Base-by-base conservation (phyloP, 2,797 vertebrate species). In the Enoplosus armatus region DNA sequence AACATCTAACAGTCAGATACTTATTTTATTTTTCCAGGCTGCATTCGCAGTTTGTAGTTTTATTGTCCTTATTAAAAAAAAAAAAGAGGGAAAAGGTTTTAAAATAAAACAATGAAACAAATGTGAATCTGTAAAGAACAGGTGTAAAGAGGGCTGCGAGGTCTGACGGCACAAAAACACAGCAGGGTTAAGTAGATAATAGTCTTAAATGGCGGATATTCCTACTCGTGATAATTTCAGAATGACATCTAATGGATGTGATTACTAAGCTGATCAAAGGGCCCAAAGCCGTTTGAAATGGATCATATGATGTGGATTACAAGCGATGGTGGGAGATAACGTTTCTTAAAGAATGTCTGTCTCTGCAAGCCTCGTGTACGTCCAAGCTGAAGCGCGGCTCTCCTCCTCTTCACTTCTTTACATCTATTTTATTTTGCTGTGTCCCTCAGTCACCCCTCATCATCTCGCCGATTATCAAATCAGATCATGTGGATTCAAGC, bases 161-260 rank as follows among this genome's bases (percentile, higher is more conserved):
- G 48, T 60, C 71, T 53, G 53, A 60, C 33, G 35, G 53, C 15
- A 71, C 31, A 80, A 56, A 56, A 66, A 26, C 68, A 43, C 62
- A 10, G 12, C 64, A 59, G 74, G 83, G 66, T 67, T 66, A 65
- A 77, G 65, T 6, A 79, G 62, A 47, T 77, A 61, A 87, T 61
- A 0, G 53, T n/a, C 22, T 67, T 74, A 82, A 62, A 77, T 54
- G 39, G 43, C 55, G 56, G 51, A 39, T 68, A 56, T 66, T 56
- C 15, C 22, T 35, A n/a, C 33, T 59, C n/a, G 1, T 12, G 53
- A 29, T 70, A 24, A 35, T 59, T n/a, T 72, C 41, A 51, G 41
- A 72, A 59, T 61, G 48, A 64, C 61, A 18, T 20, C 27, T 35
- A 56, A 63, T 72, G 29, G 58, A 48, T 12, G 48, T 29, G 41